A percentile compares a stretch with the other conserved stretches of the same genome.
Evolutionary conservation across 2,888 invertebrate species (phyloP).

Genomic region (Acronicta leporina): DNA sequence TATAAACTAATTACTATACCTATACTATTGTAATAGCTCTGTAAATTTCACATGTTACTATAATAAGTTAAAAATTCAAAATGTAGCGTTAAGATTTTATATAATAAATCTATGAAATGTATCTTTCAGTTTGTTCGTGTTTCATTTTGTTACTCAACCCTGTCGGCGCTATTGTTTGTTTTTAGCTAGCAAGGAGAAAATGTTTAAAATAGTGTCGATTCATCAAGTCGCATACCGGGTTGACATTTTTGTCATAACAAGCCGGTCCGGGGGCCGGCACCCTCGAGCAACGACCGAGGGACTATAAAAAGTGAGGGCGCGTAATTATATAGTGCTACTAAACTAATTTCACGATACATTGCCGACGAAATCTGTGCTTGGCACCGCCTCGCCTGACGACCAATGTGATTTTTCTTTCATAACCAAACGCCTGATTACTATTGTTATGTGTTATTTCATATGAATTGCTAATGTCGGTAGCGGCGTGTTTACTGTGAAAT

Average conservation of each 20-base stretch:
- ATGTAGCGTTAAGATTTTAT: constrained; percentile 88
- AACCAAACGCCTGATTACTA: constrained; percentile 83
- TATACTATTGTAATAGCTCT: constrained; percentile 85
- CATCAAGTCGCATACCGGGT: constrained; percentile 87
- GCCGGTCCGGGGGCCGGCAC: constrained; percentile 65
- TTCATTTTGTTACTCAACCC: constrained; percentile 63
- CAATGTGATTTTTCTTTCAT: constrained; percentile 84
- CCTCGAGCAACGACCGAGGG: constrained; percentile 65
- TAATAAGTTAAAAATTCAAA: constrained; percentile 84
- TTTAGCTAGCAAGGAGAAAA: constrained; percentile 66
- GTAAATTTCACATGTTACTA: constrained; percentile 88
- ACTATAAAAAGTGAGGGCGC: constrained; percentile 85
- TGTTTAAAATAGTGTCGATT: constrained; percentile 87
- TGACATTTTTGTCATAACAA: constrained; percentile 88
- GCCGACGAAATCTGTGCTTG: constrained; percentile 88
- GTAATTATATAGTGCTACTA: constrained; percentile 89
- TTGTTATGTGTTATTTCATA: constrained; percentile 85
- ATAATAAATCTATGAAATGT: constrained; percentile 89
- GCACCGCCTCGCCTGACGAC: constrained; percentile 82
- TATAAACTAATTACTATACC: constrained; percentile 86
- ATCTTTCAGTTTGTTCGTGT: constrained; percentile 75
- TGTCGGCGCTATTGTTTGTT: constrained; percentile 26
- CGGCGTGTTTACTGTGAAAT: constrained; percentile 70
- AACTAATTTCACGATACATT: constrained; percentile 90
- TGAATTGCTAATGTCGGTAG: constrained; percentile 82